Evolutionary conservation across 2,888 invertebrate genomes (phyloP), one percentile per base, ranked within the genome.

Genomic region (Morpho deidamia): DNA sequence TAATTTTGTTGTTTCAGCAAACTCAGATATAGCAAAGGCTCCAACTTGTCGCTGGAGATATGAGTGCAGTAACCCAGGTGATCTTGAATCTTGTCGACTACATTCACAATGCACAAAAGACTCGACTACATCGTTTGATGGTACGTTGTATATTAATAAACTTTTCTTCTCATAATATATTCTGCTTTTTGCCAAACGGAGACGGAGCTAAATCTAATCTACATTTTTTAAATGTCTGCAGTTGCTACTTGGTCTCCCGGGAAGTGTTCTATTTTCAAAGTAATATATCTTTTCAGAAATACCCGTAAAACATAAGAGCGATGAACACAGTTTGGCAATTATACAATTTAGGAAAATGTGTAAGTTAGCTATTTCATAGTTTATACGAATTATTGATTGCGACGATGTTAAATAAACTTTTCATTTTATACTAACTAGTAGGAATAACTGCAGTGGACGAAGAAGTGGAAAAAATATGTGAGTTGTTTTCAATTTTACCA

Each of bases 391-490:
- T 23, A 23, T 23, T 1, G 5, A 23, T 23, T 23, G 23, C 23
- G 23, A 23, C 2, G 23, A 23, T 23, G 11, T 40, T 7, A 38
- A 34, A n/a, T 10, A 8, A 43, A 50, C 11, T 48, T 38, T 11
- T 8, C 10, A 41, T 42, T 53, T 51, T 50, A 48, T 50, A 42
- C 44, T 63, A n/a, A 60, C 53, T 64, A 84, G 83, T 75, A 42
- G 74, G 74, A 49, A 45, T 81, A 55, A 62, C 68, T 10, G 8
- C 59, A 7, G 43, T 83, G 11, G 84, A 84, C 35, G 79, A 83
- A 66, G 76, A 81, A 59, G 79, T 84, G 2, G 81, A 81, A 64
- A 84, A 80, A 71, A 83, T 84, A 61, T 44, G 84, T 84, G 69
- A 71, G 81, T 54, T 11, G 23, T 23, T 48, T 34, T n/a, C 32